These are phyloP conservation scores for Lytechinus variegatus DNA, from an alignment of 35 echinoderm and acorn worm species.

Conservation along the genomic window DNA sequence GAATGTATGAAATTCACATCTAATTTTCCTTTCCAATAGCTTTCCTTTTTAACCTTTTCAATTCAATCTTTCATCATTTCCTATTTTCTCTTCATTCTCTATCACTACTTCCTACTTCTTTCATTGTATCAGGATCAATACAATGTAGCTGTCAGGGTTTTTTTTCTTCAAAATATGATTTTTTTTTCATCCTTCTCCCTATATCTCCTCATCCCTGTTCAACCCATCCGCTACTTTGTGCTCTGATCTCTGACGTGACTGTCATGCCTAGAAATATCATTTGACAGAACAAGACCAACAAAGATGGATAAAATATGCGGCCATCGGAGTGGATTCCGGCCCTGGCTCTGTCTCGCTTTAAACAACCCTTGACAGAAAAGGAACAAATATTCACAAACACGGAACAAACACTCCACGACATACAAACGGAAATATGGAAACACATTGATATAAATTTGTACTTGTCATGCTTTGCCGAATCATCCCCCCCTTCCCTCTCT, in stretches of 20 bases:
- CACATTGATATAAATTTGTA: neutral
- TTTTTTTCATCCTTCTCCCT: neutral
- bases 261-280: constrained; percentile 18
- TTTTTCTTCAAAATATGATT: neutral
- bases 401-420: constrained; percentile 9
- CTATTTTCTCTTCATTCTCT: neutral
- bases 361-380: neutral
- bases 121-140: neutral
- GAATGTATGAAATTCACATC: neutral
- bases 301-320: constrained; percentile 16
- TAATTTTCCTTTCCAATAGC: neutral
- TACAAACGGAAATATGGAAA: neutral
- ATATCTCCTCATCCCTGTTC: neutral
- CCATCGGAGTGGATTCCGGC: neutral
- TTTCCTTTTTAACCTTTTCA: neutral
- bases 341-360: neutral
- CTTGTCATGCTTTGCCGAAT: neutral
- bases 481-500: neutral
- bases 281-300: constrained; percentile 17
- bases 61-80: neutral
- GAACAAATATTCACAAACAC: constrained; percentile 19
- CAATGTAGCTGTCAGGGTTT: neutral
- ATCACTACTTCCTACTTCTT: neutral
- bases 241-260: neutral
- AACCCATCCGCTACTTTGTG: neutral